Conservation (phyloP, 2,113 vertebrate species). For the Ceyx melanurus region DNA sequence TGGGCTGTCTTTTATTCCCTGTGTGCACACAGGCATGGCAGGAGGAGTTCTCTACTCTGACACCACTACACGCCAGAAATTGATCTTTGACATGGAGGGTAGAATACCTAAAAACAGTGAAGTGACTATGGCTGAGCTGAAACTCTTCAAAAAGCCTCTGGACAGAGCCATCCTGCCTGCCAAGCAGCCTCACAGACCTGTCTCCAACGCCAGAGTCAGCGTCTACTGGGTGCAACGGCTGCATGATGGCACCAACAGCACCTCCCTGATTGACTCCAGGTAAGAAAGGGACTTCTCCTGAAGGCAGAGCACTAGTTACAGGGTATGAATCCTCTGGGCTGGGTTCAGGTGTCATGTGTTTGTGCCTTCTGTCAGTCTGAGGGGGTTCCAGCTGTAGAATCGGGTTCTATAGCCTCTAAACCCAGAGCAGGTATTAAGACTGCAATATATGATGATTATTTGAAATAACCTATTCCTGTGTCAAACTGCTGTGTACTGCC, state of each 20-base stretch:
- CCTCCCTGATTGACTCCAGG: conserved; percentile 91
- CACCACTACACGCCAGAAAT: conserved; percentile 76
- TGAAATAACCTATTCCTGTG: background rate
- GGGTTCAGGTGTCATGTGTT: background rate
- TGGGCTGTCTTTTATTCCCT: background rate
- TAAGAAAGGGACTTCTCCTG: conserved; percentile 43
- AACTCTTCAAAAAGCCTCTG: conserved; percentile 87
- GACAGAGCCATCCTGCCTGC: conserved; percentile 71
- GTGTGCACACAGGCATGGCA: conserved; percentile 78
- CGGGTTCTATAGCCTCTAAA: background rate
- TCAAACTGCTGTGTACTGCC: rapidly evolving
- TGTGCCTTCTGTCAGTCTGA: background rate
- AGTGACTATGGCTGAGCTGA: conserved; percentile 92
- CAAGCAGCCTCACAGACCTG: conserved; percentile 57
- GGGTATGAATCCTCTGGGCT: background rate
- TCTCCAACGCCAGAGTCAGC: conserved; percentile 86
- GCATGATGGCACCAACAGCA: conserved; percentile 84
- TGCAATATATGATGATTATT: background rate
- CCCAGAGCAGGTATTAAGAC: background rate
- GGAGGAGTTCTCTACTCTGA: conserved; percentile 84
- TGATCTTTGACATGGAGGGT: conserved; percentile 90
- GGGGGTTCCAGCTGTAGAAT: background rate
- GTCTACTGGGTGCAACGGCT: conserved; percentile 88
- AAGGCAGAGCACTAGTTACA: background rate
- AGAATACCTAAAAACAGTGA: conserved; percentile 89